A percentile compares a stretch with the other conserved stretches of the same genome.
phyloP scores from a whole-genome alignment of 2,888 invertebrate species.

The Philonicus albiceps region DNA sequence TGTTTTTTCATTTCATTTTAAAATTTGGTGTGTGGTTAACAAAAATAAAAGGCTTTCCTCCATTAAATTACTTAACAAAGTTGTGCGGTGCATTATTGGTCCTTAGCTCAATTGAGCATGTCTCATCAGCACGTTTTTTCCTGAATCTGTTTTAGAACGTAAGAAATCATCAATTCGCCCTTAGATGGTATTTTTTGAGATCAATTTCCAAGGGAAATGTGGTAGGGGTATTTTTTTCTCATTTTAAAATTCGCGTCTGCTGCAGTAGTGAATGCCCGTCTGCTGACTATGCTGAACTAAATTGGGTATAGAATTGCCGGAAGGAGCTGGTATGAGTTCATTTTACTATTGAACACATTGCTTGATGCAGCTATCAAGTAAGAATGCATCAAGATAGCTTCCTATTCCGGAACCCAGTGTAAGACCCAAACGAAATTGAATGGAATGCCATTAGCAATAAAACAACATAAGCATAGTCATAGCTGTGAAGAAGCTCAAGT shows the following conservation, averaged over 20 bases:
- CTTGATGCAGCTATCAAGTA: neutral
- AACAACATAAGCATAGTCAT: constrained; percentile 32
- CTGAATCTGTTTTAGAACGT: neutral
- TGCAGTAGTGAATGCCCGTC: neutral
- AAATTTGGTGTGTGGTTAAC: no score
- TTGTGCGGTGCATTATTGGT: neutral
- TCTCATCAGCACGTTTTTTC: neutral
- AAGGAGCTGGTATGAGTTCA: constrained; percentile 7
- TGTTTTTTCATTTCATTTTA: no score
- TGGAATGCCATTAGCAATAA: constrained; percentile 40
- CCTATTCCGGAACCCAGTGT: constrained; percentile 15
- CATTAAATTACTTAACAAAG: no score
- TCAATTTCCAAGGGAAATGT: constrained; percentile 17
- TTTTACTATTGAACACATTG: constrained; percentile 31
- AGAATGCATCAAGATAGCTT: constrained; percentile 30
- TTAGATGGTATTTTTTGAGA: neutral
- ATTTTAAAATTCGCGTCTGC: constrained; percentile 28
- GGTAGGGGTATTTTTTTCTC: neutral
- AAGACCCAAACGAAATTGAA: constrained; percentile 34
- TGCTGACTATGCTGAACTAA: constrained; percentile 36
- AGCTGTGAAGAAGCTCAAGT: constrained; percentile 14
- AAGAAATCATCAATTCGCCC: constrained; percentile 20
- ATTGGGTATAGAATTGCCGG: constrained; percentile 37
- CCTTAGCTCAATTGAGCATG: neutral
- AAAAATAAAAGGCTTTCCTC: no score